Evolutionary conservation across 2,797 vertebrate species (phyloP).

Genomic region (Petrocephalus sullivani): DNA sequence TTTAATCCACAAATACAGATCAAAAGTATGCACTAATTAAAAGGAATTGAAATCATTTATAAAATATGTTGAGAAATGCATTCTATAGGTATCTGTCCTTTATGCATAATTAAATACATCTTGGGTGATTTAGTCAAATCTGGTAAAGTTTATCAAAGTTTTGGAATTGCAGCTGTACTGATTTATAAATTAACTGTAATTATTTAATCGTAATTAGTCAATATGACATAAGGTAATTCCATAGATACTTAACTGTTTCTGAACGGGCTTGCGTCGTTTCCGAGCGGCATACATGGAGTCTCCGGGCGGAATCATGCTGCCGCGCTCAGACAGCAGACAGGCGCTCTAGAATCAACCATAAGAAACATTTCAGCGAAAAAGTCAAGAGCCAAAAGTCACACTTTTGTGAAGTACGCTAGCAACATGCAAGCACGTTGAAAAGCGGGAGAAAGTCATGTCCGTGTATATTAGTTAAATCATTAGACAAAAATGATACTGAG

Average conservation of each 20-base stretch:
- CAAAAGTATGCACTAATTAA: not conserved
- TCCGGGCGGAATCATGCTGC: conserved; percentile 72
- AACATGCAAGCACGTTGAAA: not conserved
- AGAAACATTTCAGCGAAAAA: not conserved
- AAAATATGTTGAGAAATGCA: not conserved
- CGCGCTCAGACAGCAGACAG: conserved; percentile 36
- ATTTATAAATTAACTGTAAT: not conserved
- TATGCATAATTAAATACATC: not conserved
- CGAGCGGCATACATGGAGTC: conserved; percentile 77
- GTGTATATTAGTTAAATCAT: not conserved
- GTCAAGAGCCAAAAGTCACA: not conserved
- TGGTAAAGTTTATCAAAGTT: not conserved
- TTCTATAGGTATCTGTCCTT: not conserved
- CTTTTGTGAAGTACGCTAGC: not conserved
- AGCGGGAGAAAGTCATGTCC: not conserved
- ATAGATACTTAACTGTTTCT: conserved; percentile 72
- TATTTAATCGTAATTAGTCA: not conserved
- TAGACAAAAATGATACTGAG: not conserved
- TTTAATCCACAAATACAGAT: not conserved
- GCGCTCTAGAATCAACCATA: not conserved
- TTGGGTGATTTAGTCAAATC: not conserved
- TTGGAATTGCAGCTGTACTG: not conserved
- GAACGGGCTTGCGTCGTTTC: conserved; percentile 75
- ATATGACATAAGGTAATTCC: not conserved
- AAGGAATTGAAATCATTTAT: not conserved